Evolutionary conservation across 2,888 invertebrate genomes (phyloP), one percentile per base, ranked within the genome.

Genomic region (Chaetogeoica ovagalla): DNA sequence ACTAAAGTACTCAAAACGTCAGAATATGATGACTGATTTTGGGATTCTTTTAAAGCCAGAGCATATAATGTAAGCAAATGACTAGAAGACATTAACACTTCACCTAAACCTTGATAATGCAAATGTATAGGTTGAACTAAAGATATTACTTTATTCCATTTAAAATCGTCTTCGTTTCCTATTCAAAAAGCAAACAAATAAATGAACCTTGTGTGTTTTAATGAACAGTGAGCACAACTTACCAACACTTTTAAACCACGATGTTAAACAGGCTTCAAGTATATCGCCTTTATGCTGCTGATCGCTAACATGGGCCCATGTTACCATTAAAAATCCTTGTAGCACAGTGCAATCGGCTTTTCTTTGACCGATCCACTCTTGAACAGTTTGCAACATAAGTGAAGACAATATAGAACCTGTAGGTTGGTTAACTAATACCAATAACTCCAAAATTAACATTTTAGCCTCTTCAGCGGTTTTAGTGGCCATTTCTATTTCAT

Each of bases 11-110:
- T 86, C 37, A 86, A 85, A 48, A 85, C 85, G 7, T 65, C 66
- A 43, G 81, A 48, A 71, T 81, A 68, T 15, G 71, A 23, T 57
- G 82, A 43, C 43, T 19, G 74, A 69, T 81, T 81, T 70, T 74
- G 72, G 9, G 82, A 69, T 83, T 81, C 81, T 72, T 82, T 82
- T 21, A 81, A 23, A 73, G 76, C 74, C 23, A 82, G 19, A 23
- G 82, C 79, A 83, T 90, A 89, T 1, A 91, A 85, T 0, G 89
- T 88, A 30, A 91, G 85, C 79, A 90, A 85, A 81, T 88, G 87
- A 48, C 89, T 89, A 81, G 89, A 88, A 30, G 87, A 85, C 13
- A 90, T 85, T 63, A 90, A 84, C 13, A 86, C 84, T 82, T 88
- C 86, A 83, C 89, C 89, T 19, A 89, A 84, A 39, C 88, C 81